Evolutionary conservation across 2,113 vertebrate genomes (phyloP).

Genomic region (Cricetomys ansorgei): DNA sequence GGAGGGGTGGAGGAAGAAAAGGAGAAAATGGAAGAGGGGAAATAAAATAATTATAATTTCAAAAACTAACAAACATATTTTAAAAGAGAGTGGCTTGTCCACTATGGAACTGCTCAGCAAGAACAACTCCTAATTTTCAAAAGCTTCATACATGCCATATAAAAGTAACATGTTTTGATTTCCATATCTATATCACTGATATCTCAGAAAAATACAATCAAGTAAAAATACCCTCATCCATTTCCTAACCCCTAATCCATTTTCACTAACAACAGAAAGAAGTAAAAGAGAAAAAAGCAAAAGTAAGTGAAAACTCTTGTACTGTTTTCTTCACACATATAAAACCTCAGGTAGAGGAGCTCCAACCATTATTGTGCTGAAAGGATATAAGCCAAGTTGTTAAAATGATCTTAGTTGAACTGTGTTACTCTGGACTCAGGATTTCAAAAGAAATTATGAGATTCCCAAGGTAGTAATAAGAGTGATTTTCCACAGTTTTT

Average conservation of each 20-base stretch:
- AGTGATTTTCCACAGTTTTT: neutral
- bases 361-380: neutral
- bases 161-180: neutral
- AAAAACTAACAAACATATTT: neutral
- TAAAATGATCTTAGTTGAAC: neutral
- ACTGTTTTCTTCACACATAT: neutral
- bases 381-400: neutral
- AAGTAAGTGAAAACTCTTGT: neutral
- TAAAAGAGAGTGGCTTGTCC: neutral
- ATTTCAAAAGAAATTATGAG: neutral
- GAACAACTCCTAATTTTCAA: neutral
- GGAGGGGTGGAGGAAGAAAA: neutral
- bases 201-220: neutral
- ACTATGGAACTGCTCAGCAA: neutral
- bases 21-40: neutral
- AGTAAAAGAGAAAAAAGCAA: neutral
- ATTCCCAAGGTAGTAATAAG: neutral
- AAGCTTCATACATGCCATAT: neutral
- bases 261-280: neutral
- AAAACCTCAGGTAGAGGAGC: neutral
- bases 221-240: neutral
- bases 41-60: neutral
- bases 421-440: neutral
- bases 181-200: neutral
- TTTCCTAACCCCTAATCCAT: neutral